Evolutionary conservation across 2,113 vertebrate genomes (phyloP), one percentile per base, ranked within the genome.

Genomic region (Anarrhichthys ocellatus): DNA sequence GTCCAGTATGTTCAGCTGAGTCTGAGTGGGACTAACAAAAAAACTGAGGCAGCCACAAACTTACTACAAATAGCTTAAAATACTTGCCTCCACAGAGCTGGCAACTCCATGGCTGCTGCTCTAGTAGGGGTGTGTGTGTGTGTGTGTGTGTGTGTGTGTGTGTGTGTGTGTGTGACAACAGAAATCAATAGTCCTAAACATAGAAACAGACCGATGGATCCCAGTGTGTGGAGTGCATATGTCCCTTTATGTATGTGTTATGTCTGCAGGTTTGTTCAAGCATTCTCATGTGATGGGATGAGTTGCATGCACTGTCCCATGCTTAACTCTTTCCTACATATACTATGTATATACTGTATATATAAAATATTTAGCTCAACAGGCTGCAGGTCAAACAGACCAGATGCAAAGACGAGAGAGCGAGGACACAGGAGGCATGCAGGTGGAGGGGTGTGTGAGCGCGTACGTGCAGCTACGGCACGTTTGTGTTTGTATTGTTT

Each of bases 21-120:
- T 56, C 50, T 36, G 4, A 72, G 66, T 38, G 22, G 18, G n/a
- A 76, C 8, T 32, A 3, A 54, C 5, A 67, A 9, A 29, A 32
- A 40, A 64, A 59, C 14, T 50, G 10, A 87, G 79, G 79, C 66
- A 65, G 48, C 44, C 32, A 58, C 44, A 66, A 79, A 77, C 76
- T 46, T 15, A 66, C 78, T 64, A 83, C 86, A 90, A 91, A 91
- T 89, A 88, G 59, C 80, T 92, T 86, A 87, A 92, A 89, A 89
- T 87, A 89, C 64, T 50, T 46, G 40, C 66, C 64, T 87, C 80
- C 64, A 73, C 46, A 67, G 78, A 86, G 77, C 82, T 71, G 68
- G 58, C 62, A 63, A 63, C 81, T 76, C 27, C 42, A 48, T 36
- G 38, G 17, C 56, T 76, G 14, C 46, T 46, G n/a, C 52, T 56